Evolutionary conservation across 1,140 invertebrate genomes (phyloP).

Genomic region (Sminthurides bifidus): DNA sequence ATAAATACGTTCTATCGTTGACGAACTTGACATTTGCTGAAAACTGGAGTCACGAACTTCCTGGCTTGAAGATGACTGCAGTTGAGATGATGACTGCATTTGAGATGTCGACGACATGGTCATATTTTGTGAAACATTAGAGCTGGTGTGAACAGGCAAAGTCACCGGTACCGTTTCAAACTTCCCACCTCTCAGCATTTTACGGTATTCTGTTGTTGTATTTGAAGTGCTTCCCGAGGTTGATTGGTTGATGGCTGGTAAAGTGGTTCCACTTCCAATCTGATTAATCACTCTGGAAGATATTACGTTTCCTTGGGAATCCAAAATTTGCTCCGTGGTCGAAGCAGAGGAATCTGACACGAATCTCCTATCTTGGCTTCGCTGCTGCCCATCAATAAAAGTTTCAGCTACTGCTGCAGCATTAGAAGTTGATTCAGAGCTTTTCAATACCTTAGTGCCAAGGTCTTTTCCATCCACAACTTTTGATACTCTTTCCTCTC

Average conservation of each 20-base stretch:
- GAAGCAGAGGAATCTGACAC: neutral
- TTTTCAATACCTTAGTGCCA: too few relatives aligned
- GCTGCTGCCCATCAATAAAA: conserved; percentile 3
- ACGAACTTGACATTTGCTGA: neutral
- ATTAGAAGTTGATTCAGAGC: too few relatives aligned
- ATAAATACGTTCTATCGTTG: neutral
- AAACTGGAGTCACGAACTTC: neutral
- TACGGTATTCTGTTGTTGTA: conserved; percentile 1
- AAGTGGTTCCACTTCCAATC: neutral
- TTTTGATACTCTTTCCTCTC: neutral
- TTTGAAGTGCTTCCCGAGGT: neutral
- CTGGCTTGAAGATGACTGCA: neutral
- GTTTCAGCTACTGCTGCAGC: too few relatives aligned
- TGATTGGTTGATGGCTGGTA: neutral
- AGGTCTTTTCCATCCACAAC: neutral
- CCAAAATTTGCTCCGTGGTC: neutral
- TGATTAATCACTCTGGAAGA: neutral
- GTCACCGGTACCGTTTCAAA: conserved; percentile 11
- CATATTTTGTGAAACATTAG: neutral
- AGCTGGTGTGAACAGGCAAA: neutral
- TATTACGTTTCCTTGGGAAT: conserved; percentile 1
- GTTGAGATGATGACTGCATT: neutral
- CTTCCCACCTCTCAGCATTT: conserved; percentile 14
- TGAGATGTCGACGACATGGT: neutral
- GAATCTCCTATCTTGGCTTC: neutral